A percentile compares a stretch with the other conserved stretches of the same genome.
Conservation (phyloP, 1,140 invertebrate genomes). For the Rhizoglyphus robini region DNA sequence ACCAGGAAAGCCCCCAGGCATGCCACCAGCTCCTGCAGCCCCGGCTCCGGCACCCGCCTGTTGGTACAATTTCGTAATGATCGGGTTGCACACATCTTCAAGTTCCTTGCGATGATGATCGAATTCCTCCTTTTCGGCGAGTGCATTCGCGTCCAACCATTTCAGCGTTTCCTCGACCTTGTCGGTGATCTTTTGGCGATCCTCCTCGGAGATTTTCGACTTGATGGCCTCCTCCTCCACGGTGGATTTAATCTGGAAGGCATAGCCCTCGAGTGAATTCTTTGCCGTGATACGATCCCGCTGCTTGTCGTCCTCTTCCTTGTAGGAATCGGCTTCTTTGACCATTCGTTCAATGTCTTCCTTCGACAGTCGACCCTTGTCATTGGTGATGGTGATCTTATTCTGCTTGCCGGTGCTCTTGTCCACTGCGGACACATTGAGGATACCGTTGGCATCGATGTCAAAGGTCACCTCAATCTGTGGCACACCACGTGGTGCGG, state of each 20-base stretch:
- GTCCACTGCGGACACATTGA: conserved; percentile 44
- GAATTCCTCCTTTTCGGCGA: conserved; percentile 62
- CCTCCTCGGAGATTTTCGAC: too few species aligned
- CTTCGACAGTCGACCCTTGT: too few species aligned
- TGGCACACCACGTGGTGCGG: conserved; percentile 45
- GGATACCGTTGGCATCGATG: too few species aligned
- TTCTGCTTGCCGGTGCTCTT: conserved; percentile 82
- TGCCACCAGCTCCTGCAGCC: conserved; percentile 29
- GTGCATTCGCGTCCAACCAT: conserved; percentile 85
- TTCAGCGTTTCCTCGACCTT: conserved; percentile 85
- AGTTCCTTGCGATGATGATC: conserved; percentile 59
- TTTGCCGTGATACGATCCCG: conserved; percentile 55
- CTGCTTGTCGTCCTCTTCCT: too few species aligned
- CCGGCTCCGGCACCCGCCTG: too few species aligned
- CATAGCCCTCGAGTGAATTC: conserved; percentile 45
- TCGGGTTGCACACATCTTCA: conserved; percentile 35
- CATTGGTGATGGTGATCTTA: too few species aligned
- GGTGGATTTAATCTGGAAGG: conserved; percentile 56
- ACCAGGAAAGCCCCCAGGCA: conserved; percentile 23
- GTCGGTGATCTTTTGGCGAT: conserved; percentile 70
- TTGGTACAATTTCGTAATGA: conserved; percentile 39
- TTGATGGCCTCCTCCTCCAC: conserved; percentile 42
- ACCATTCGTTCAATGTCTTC: conserved; percentile 98
- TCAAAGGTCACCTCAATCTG: too few species aligned
- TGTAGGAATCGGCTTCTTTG: conserved; percentile 91